phyloP scores from a whole-genome alignment of 2,888 invertebrate genomes.

The Uropetala carovei region DNA sequence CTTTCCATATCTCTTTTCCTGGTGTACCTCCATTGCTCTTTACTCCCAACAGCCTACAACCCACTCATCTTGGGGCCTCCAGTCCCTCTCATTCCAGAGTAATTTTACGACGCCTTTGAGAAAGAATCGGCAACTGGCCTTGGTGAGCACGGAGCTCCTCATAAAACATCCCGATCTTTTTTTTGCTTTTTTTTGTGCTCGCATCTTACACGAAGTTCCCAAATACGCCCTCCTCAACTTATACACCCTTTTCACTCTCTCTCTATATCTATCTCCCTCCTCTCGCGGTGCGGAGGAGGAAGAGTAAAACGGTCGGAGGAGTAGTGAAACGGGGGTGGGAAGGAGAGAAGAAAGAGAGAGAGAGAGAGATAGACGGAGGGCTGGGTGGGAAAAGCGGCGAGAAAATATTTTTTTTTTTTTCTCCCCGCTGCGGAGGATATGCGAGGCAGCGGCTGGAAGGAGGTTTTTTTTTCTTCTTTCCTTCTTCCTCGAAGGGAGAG shows the following conservation, averaged over 20 bases:
- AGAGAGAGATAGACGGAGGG: background rate
- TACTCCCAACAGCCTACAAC: constrained; percentile 18
- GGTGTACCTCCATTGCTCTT: background rate
- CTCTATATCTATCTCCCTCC: background rate
- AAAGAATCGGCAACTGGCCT: constrained; percentile 49
- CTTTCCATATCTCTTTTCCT: background rate
- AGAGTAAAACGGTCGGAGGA: background rate
- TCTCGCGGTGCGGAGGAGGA: background rate
- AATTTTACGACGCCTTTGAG: constrained; percentile 59
- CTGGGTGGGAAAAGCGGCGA: background rate
- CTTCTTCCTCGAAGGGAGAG: constrained; percentile 26
- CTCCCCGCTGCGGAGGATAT: background rate
- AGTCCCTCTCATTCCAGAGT: constrained; percentile 1
- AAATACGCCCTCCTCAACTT: constrained; percentile 13
- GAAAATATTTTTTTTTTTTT: background rate
- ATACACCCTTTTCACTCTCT: background rate
- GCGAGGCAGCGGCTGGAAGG: background rate
- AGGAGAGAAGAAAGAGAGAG: background rate
- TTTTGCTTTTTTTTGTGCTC: constrained; percentile 23
- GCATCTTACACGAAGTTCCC: constrained; percentile 19
- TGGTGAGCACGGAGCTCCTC: constrained; percentile 25
- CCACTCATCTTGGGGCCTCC: background rate
- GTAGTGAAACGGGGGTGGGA: background rate
- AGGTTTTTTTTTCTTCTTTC: background rate
- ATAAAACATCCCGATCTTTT: constrained; percentile 43